A percentile compares a stretch with the other conserved stretches of the same genome.
Conservation (phyloP, 2,797 vertebrate genomes). For the Pempheris klunzingeri region DNA sequence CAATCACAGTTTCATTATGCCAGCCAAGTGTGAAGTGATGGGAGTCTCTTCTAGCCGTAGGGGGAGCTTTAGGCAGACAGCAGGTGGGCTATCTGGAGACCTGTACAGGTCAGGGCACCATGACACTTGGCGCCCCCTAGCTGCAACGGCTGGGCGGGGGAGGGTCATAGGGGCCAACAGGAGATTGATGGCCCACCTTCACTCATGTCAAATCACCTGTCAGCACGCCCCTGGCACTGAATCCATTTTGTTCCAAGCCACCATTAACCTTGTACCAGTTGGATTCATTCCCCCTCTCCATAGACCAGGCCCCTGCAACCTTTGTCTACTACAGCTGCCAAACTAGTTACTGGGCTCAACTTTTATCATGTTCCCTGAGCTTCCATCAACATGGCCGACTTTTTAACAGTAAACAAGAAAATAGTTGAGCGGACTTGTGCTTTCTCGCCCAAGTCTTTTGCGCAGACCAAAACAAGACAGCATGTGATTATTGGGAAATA, state of each 20-base stretch:
- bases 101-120: slow-evolving; percentile 72
- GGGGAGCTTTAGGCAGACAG: slow-evolving; percentile 75
- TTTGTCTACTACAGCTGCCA: slow-evolving; percentile 80
- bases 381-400: slow-evolving; percentile 47
- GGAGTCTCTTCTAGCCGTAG: slow-evolving; percentile 68
- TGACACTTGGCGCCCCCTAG: slow-evolving; percentile 78
- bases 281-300: slow-evolving; percentile 90
- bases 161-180: slow-evolving; percentile 82
- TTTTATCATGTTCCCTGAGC: slow-evolving; percentile 67
- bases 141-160: slow-evolving; percentile 57
- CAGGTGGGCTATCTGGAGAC: slow-evolving; percentile 78
- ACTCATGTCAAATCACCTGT: slow-evolving; percentile 97
- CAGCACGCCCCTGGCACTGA: slow-evolving; percentile 92
- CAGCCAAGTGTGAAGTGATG: slow-evolving; percentile 75
- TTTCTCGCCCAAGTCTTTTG: slow-evolving; percentile 6
- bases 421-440: slow-evolving; percentile 14
- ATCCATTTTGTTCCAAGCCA: slow-evolving; percentile 97
- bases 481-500: slow-evolving; percentile 3
- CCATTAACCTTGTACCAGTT: slow-evolving; percentile 99
- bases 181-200: slow-evolving; percentile 94
- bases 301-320: slow-evolving; percentile 76
- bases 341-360: slow-evolving; percentile 72
- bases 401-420: slow-evolving; percentile 58
- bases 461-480: slow-evolving; percentile 3
- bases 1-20: slow-evolving; percentile 81